Conservation (phyloP, 1,140 invertebrate species). For the Polypedilum vanderplanki region DNA sequence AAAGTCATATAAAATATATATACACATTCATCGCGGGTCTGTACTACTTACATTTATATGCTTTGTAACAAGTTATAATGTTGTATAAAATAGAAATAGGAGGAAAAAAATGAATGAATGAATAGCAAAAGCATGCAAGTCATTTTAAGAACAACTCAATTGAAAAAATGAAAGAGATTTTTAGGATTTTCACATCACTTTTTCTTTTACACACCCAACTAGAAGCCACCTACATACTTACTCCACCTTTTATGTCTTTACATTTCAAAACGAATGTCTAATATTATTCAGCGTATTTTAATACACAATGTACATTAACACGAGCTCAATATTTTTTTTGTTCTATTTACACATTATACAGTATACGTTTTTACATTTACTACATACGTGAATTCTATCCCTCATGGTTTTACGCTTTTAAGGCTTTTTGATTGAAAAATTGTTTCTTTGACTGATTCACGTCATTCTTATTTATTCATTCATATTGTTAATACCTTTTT, state of each 20-base stretch:
- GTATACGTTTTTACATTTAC: too few species aligned
- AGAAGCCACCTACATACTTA: neutral
- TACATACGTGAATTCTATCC: too few species aligned
- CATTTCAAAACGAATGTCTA: neutral
- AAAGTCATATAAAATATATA: neutral
- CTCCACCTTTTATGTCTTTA: neutral
- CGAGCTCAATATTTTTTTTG: too few species aligned
- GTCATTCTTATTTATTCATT: too few species aligned
- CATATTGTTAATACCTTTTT: too few species aligned
- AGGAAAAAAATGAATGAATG: neutral
- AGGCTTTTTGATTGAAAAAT: too few species aligned
- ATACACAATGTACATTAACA: too few species aligned
- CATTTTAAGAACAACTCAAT: slow-evolving; percentile 25
- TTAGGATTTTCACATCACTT: neutral
- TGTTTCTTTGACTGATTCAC: too few species aligned
- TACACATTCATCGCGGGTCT: neutral
- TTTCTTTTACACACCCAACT: neutral
- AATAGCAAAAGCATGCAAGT: neutral
- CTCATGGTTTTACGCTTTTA: too few species aligned
- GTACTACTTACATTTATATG: too few species aligned
- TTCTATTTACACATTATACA: too few species aligned
- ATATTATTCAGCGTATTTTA: neutral
- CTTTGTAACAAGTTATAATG: too few species aligned
- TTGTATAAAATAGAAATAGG: neutral
- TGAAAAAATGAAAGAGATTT: slow-evolving; percentile 12